Conservation (phyloP, 2,797 vertebrate genomes). For the Galaxias olidus region DNA sequence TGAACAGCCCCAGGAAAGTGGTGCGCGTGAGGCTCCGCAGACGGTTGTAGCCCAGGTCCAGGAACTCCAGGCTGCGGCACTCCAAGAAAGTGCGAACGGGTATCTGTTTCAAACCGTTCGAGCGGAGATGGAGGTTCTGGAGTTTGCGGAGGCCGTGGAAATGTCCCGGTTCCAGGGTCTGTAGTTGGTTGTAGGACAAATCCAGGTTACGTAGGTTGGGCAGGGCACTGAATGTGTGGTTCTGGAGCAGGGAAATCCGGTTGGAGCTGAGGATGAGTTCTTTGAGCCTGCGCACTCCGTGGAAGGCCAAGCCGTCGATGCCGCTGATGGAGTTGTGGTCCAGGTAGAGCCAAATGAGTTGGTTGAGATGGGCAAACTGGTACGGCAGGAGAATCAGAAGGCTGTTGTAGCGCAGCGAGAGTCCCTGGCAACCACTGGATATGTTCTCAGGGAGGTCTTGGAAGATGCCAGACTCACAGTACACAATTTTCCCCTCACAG, state of each 20-base stretch:
- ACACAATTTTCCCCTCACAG: constrained; percentile 96
- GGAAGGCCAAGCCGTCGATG: constrained; percentile 89
- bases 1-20: constrained; percentile 89
- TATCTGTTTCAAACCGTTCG: constrained; percentile 88
- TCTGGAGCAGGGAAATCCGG: constrained; percentile 87
- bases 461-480: constrained; percentile 93
- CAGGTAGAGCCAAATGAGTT: constrained; percentile 96
- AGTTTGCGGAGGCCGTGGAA: constrained; percentile 94
- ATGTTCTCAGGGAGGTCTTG: constrained; percentile 92
- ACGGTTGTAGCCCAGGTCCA: constrained; percentile 95
- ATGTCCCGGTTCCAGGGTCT: constrained; percentile 85
- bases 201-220: constrained; percentile 95
- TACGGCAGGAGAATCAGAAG: constrained; percentile 87
- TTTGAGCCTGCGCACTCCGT: constrained; percentile 92
- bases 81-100: constrained; percentile 90
- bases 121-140: constrained; percentile 89
- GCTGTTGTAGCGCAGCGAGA: constrained; percentile 93
- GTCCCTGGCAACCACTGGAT: constrained; percentile 90
- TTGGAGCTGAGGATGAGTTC: constrained; percentile 97
- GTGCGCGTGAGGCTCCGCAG: constrained; percentile 90
- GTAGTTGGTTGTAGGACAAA: constrained; percentile 93
- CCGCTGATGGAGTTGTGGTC: constrained; percentile 91
- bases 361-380: constrained; percentile 94
- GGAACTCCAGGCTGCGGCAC: constrained; percentile 93
- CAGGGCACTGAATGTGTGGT: constrained; percentile 87